phyloP scores from a whole-genome alignment of 2,888 invertebrate species.

The Cerceris ruficornis region DNA sequence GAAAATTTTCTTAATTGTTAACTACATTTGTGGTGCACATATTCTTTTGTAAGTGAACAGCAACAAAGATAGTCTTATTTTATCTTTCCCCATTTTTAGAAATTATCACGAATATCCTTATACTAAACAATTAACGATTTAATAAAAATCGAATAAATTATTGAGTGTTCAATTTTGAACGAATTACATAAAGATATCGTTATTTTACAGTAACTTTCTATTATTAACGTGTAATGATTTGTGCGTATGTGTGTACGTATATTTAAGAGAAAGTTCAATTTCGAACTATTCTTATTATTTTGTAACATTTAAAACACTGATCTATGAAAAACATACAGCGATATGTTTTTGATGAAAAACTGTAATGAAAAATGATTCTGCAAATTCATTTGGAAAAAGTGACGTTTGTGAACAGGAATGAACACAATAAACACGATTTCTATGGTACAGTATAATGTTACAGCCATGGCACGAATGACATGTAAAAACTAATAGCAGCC shows the following conservation, averaged over 20 bases:
- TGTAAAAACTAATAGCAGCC: conserved; percentile 1
- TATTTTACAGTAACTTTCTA: background rate
- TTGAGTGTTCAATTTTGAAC: background rate
- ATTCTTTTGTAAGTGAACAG: no score
- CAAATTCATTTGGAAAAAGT: background rate
- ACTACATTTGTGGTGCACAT: no score
- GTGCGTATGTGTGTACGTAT: conserved; percentile 3
- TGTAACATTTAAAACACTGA: background rate
- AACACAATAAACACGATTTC: background rate
- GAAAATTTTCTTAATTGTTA: no score
- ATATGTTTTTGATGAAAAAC: no score
- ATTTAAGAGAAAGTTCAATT: background rate
- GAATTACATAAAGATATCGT: background rate
- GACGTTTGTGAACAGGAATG: conserved; percentile 1
- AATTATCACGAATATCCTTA: no score
- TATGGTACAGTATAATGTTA: conserved; percentile 11
- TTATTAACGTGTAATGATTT: background rate
- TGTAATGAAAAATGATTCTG: background rate
- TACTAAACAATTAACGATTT: no score
- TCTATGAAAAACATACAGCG: no score
- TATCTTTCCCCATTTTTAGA: no score
- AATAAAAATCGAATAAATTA: background rate
- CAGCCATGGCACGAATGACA: conserved; percentile 19
- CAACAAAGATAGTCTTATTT: no score
- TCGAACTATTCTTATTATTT: background rate